Evolutionary conservation across 2,888 invertebrate genomes (phyloP), one percentile per base, ranked within the genome.

Genomic region (Leptinotarsa rubiginosa): DNA sequence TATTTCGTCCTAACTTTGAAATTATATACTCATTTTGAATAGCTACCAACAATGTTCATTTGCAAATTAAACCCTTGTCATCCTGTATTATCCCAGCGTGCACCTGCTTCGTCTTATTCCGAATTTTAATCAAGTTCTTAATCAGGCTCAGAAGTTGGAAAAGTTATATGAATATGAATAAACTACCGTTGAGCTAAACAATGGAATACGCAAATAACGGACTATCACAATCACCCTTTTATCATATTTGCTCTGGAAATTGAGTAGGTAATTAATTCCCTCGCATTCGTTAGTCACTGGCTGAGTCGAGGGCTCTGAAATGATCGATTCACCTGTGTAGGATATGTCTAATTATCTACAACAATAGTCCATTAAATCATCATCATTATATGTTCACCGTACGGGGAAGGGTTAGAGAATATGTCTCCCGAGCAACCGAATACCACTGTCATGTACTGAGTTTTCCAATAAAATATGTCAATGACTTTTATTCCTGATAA

Each of bases 251-350:
- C 56, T 56, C 56, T 20, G 22, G 15, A 56, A 22, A 56, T 13
- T 56, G 56, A 20, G 56, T 16, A 56, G 56, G 56, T 56, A 56
- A 56, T 56, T 56, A 56, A 56, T 56, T 56, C 56, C 22, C 56
- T 13, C 56, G 22, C 20, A 56, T 56, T 20, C 56, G 22, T 56
- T 56, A 56, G 56, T 56, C 56, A 56, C 7, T 56, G 22, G 56
- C 22, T 56, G 56, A 22, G 56, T 22, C 20, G 56, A 56, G 20
- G 22, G 56, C 15, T 56, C 56, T 13, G 56, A 56, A 20, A 56
- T 56, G 56, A 56, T 56, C 56, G 56, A 56, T 56, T 56, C 15
- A 56, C 56, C 56, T 56, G 22, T 56, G 20, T 56, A 20, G 56
- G 56, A 56, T 56, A 56, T 56, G 22, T 56, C 56, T 56, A 56